These are phyloP conservation scores for Drosophila fuyamai DNA, from an alignment of 1,140 invertebrate species.

Conservation along the genomic window DNA sequence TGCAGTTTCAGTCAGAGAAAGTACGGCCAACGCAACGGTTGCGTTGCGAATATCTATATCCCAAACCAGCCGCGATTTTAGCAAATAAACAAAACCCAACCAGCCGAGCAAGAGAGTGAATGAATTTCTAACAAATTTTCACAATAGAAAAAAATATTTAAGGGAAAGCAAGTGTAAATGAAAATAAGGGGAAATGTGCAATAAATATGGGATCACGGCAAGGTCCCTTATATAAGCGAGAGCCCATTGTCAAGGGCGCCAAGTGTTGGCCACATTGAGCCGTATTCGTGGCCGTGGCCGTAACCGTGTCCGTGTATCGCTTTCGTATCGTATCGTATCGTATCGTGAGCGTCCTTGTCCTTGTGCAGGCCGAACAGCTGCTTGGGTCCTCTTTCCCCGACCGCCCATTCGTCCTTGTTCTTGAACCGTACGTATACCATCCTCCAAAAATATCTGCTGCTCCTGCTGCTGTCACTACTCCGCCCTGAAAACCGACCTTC, in stretches of 20 bases:
- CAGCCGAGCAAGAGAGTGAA: slow-evolving; percentile 12
- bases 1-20: slow-evolving; percentile 77
- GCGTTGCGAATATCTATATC: slow-evolving; percentile 53
- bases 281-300: slow-evolving; percentile 51
- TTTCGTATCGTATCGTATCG: slow-evolving; percentile 10
- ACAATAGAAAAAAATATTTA: not conserved
- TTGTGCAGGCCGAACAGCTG: slow-evolving; percentile 82
- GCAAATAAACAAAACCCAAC: slow-evolving; percentile 36
- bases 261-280: slow-evolving; percentile 56
- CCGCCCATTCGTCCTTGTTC: slow-evolving; percentile 38
- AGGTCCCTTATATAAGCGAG: slow-evolving; percentile 50
- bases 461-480: not conserved
- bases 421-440: slow-evolving; percentile 20
- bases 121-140: slow-evolving; percentile 10
- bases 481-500: slow-evolving; percentile 10
- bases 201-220: slow-evolving; percentile 47
- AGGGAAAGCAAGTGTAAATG: not conserved
- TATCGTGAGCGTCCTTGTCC: slow-evolving; percentile 67
- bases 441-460: slow-evolving; percentile 22
- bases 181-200: slow-evolving; percentile 35
- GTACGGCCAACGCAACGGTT: slow-evolving; percentile 74
- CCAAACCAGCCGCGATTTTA: slow-evolving; percentile 30
- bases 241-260: slow-evolving; percentile 56
- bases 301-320: slow-evolving; percentile 37
- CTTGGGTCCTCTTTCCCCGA: slow-evolving; percentile 51